phyloP scores from a whole-genome alignment of 53 echinoderm and acorn worm species.

The Paracentrotus lividus region DNA sequence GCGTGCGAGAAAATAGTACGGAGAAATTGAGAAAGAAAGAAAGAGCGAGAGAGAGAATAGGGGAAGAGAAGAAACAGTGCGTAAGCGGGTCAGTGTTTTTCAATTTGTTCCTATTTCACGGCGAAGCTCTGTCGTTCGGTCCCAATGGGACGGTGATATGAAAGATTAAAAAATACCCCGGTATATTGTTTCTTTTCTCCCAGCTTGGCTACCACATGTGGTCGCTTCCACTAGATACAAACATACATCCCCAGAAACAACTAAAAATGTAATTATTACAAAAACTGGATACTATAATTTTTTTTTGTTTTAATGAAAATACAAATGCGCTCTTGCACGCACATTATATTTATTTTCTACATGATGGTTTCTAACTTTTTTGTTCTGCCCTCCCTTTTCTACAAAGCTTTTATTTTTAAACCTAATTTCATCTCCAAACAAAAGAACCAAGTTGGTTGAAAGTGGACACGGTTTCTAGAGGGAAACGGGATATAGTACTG shows the following conservation, averaged over 20 bases:
- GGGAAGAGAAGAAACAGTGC: background rate
- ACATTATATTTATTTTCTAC: background rate
- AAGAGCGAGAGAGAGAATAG: background rate
- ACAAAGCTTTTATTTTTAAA: background rate
- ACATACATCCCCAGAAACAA: too few relatives aligned
- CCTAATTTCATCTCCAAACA: constrained; percentile 31
- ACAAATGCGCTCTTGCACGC: too few relatives aligned
- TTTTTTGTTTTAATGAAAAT: background rate
- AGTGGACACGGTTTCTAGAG: background rate
- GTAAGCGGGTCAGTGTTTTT: constrained; percentile 26
- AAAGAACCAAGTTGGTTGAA: background rate
- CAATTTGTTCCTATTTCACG: background rate
- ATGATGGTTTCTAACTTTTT: constrained; percentile 6
- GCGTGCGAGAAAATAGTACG: background rate
- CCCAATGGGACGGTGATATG: background rate
- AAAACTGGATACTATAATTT: too few relatives aligned
- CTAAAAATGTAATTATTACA: too few relatives aligned
- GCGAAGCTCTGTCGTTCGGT: background rate
- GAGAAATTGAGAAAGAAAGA: background rate
- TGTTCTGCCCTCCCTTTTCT: background rate
- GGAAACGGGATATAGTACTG: constrained; percentile 12
- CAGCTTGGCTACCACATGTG: background rate
- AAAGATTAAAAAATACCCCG: constrained; percentile 51
- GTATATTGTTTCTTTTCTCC: constrained; percentile 39
- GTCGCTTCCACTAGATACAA: background rate